Percentiles rank a stretch among this genome's conserved stretches.
These are phyloP conservation scores for Zonitis immaculata DNA, from an alignment of 2,888 invertebrate species.

Conservation along the genomic window DNA sequence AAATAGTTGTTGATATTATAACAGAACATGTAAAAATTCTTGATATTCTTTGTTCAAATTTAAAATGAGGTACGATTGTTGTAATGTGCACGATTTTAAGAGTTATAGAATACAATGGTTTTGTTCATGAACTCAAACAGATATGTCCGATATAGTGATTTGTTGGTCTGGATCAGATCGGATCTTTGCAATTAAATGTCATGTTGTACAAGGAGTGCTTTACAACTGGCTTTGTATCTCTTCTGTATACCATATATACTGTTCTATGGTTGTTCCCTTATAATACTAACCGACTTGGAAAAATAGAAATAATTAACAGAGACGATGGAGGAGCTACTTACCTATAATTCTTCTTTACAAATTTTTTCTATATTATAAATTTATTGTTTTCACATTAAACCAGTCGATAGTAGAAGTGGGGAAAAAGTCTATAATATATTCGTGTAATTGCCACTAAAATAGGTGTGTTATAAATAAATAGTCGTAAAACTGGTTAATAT, in stretches of 20 bases:
- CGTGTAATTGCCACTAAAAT: background rate
- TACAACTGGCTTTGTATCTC: constrained; percentile 5
- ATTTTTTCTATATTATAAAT: too few species aligned
- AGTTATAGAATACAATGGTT: constrained; percentile 24
- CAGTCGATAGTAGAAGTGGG: too few species aligned
- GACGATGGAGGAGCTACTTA: too few species aligned
- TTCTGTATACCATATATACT: too few species aligned
- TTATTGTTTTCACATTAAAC: too few species aligned
- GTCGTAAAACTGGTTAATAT: background rate
- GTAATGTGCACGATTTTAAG: constrained; percentile 13
- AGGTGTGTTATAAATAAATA: too few species aligned
- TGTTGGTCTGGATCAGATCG: constrained; percentile 43
- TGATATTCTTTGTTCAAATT: background rate
- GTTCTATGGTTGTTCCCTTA: too few species aligned
- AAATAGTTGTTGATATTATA: constrained; percentile 8
- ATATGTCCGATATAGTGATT: constrained; percentile 36
- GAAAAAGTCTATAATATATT: too few species aligned
- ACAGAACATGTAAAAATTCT: background rate
- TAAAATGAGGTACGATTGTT: background rate
- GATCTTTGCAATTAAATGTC: constrained; percentile 41
- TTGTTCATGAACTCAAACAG: constrained; percentile 24
- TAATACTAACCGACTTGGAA: too few species aligned
- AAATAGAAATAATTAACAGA: too few species aligned
- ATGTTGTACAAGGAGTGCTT: constrained; percentile 37
- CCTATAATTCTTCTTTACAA: too few species aligned